Evolutionary conservation across 2,797 vertebrate genomes (phyloP), one percentile per base, ranked within the genome.

Genomic region (Chelidonichthys spinosus): DNA sequence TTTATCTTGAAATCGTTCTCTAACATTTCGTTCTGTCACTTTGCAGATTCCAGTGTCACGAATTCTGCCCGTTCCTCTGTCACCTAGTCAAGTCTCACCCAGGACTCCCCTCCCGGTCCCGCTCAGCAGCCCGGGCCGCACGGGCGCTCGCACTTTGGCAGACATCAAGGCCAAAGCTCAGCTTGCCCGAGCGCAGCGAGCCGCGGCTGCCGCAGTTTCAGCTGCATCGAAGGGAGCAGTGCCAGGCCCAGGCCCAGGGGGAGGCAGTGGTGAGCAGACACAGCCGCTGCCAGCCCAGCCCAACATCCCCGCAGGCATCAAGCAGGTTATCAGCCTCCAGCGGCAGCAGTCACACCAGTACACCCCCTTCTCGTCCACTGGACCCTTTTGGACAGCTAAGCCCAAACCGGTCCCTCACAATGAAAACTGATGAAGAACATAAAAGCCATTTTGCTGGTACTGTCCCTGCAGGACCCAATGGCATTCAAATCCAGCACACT

Each of bases 131-230:
- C 96, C 97, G 0, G 94, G 95, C 56, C 95, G 97, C 69, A 97
- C 96, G 0, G 97, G 97, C 63, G 97, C 97, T 87, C 95, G 98
- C 74, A 99, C 98, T 50, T 85, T 99, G 88, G 98, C 98, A 4
- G 98, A 99, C 93, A 98, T 99, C 94, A 99, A 99, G 93, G 98
- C 97, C 32, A 96, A 97, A 93, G 98, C 98, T 56, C 97, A 98
- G 79, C 94, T 97, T 39, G 97, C 97, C 70, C 95, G 96, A 85
- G 97, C 97, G 3, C 96, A 97, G 91, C 93, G 96, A 69, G 97
- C 96, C 7, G 97, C 97, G 0, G 97, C 97, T 0, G 95, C 96
- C 0, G 95, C 95, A 0, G 91, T 93, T 0, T 86, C 91, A 0
- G 86, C 94, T 1, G 76, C 94, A 6, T 92, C 95, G 39, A 94